Evolutionary conservation across 2,113 vertebrate species (phyloP), one percentile per base, ranked within the genome.

Genomic region (Rhipidura dahli): DNA sequence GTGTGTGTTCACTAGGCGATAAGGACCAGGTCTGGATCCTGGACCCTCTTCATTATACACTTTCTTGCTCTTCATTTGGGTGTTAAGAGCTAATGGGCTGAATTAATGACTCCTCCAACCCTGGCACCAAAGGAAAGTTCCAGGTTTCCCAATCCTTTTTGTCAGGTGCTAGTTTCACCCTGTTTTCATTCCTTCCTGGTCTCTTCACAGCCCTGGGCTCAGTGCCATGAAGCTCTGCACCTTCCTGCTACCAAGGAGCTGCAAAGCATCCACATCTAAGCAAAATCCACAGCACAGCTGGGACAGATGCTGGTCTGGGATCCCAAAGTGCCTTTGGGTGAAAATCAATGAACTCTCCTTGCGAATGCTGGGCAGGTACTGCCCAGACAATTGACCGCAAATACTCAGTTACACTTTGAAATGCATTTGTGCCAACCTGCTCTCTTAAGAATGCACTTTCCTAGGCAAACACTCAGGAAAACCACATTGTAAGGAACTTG

Each of bases 341-440:
- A 61, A 24, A 82, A 91, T 79, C 56, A 94, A 84, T 84, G 54
- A 78, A 61, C 31, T 50, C 33, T 93, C 11, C 49, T 49, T 82
- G 61, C 28, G 53, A 72, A 47, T 40, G 65, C 61, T 80, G 81
- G 63, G 69, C 61, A 87, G 69, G 69, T 82, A 45, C 61, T 7
- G 5, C 90, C 84, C 70, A 82, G 86, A 69, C 15, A 94, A 94
- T 65, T 45, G 69, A 87, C 81, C 73, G 79, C 87, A 91, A 91
- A 76, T 79, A 94, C 75, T 93, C 88, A 88, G 16, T 89, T 91
- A 57, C 70, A 53, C 50, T 76, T 87, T 33, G 65, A 87, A 91
- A 93, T 35, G 57, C 7, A 4, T 78, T 92, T 84, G 63, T 6
- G 6, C 83, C 76, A 61, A 53, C 1, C 16, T 54, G 19, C 49